Evolutionary conservation across 2,113 vertebrate genomes (phyloP).

Genomic region (cat (Felis catus)): DNA sequence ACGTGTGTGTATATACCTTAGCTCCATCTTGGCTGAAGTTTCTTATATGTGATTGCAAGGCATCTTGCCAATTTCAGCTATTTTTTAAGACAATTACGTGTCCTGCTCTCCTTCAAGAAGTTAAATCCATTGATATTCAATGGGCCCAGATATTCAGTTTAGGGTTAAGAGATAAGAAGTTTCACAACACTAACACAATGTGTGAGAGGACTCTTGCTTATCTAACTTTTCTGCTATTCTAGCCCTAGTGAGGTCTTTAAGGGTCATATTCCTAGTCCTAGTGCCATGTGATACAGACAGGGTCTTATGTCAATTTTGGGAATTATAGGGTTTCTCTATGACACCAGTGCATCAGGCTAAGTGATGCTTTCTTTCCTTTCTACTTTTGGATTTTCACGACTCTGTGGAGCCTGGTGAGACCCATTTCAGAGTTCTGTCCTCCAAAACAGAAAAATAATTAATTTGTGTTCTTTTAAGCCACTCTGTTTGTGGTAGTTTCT

Average conservation of each 20-base stretch:
- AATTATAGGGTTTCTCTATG: not conserved
- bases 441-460: not conserved
- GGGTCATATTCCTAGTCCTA: not conserved
- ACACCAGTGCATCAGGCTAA: not conserved
- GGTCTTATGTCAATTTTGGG: not conserved
- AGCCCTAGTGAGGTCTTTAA: not conserved
- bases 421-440: not conserved
- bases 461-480: not conserved
- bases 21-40: not conserved
- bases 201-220: not conserved
- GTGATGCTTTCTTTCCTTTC: not conserved
- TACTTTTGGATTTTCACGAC: not conserved
- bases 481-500: not conserved
- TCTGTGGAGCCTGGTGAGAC: not conserved
- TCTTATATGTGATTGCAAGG: not conserved
- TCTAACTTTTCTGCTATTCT: not conserved
- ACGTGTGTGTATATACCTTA: not conserved
- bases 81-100: not conserved
- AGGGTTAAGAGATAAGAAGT: not conserved
- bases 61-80: not conserved
- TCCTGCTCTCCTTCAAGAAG: conserved; percentile 1
- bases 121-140: not conserved
- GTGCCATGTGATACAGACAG: not conserved
- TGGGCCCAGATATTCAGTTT: not conserved
- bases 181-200: conserved; percentile 6